Base-by-base conservation (phyloP, 2,797 vertebrate genomes). In the Chelon auratus region DNA sequence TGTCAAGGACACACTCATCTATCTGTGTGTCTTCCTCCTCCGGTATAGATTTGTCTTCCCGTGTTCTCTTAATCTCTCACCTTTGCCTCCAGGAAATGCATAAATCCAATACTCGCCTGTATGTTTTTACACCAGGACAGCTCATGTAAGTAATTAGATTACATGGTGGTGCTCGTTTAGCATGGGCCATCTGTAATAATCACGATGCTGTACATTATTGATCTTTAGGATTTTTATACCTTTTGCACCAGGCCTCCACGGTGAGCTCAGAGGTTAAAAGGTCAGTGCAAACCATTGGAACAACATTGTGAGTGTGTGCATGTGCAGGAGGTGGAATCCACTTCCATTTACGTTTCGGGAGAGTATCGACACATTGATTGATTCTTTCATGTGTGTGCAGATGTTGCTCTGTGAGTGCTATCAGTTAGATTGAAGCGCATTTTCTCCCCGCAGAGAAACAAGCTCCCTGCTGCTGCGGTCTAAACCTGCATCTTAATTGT, bases 1-100 rank as follows among this genome's bases (percentile, higher is more conserved):
- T 56, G 77, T 87, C 87, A 89, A 89, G 87, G 90, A 73, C 85
- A 78, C 65, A 52, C 75, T 72, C 75, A 22, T 26, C 24, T 81
- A 72, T 55, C 63, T 66, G 58, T 48, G 43, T 39, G 20, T 54
- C 72, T 70, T 70, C 30, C 6, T 68, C 48, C 43, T 47, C 57
- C 39, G 51, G 56, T 79, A 76, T 79, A 40, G 76, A 79, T 83
- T 78, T 70, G 61, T 72, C 52, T 62, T 53, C 57, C 68, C 60
- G 33, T 10, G 30, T 43, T 40, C 53, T 53, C 1, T 74, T 52
- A 45, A 45, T 86, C 70, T 71, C 57, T 69, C 65, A 64, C 68
- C 62, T 63, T 45, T 33, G 60, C 74, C 76, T 65, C 51, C 64
- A 40, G 39, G 39, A 40, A 13, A 40, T 14, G 14, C 42, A 43